Evolutionary conservation across 2,113 vertebrate species (phyloP), one percentile per base, ranked within the genome.

Genomic region (Anser cygnoides): DNA sequence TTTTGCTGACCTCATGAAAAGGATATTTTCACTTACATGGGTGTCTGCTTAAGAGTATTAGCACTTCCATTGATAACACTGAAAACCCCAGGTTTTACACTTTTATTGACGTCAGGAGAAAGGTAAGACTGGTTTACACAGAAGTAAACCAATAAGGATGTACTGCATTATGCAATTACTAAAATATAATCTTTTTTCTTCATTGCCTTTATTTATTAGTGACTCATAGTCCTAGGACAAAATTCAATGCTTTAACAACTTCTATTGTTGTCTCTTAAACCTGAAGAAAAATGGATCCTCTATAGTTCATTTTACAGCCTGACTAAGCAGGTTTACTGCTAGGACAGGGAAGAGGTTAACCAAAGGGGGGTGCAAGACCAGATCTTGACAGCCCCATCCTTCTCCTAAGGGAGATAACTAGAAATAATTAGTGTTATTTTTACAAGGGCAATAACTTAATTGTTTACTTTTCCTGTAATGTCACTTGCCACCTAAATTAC

Each of bases 111-210:
- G 70, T 89, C 96, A 92, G 86, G 39, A 75, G 86, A 52, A 70
- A 96, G 39, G 65, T 49, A 78, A 89, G 83, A 59, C 86, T 91
- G 70, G 6, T 50, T 89, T 75, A 28, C 58, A n/a, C 49, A 82
- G 61, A 54, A 33, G 23, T 75, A 93, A 96, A 95, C 12, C 49
- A 92, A 78, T 93, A 78, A 94, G 93, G 92, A 92, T 93, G 90
- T 75, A 18, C 85, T 88, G 88, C 52, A 72, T 81, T 44, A 78
- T 75, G 52, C 77, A 94, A 58, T 91, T 92, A 66, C 89, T 66
- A 26, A 55, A 75, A 84, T 39, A 49, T 43, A 58, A 75, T 67
- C 1, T 67, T 19, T 39, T 92, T 87, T 82, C 63, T 91, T 82
- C 54, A 35, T 72, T 84, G 46, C 33, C 49, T 94, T 91, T 80